Evolutionary conservation across 2,888 invertebrate species (phyloP), one percentile per base, ranked within the genome.

Genomic region (Teleogryllus oceanicus): DNA sequence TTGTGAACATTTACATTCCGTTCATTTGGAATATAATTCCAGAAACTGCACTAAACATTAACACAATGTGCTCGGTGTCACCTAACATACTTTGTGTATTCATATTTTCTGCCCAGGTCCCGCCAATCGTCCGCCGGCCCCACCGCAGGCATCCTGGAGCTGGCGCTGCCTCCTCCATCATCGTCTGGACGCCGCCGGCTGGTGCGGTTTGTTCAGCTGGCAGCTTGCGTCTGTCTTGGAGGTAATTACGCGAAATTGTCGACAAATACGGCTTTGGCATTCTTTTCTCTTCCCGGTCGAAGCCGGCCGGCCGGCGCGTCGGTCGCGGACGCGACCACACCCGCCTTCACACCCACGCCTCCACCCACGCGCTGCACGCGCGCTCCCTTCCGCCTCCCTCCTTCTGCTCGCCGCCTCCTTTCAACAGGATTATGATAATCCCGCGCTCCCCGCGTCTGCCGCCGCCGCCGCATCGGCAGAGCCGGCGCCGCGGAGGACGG

Each of bases 181-280:
- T 37, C 37, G 37, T 37, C 37, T 37, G 16, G n/a, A 62, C 62
- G 62, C n/a, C 62, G 11, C 62, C 5, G n/a, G 13, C 4, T 4
- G 5, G 1, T 10, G 62, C 13, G 16, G 62, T 62, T 62, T 62
- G 62, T 62, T 62, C 62, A 62, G 62, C 62, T 62, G 62, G 62
- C n/a, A 37, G 37, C 37, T 37, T 37, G 37, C 37, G 37, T 37
- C 37, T n/a, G 62, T 18, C 62, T 62, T 62, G 62, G n/a, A 62
- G 62, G 62, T 62, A 62, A 62, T 62, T 62, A 62, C n/a, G 16
- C n/a, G 62, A 62, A 62, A 62, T 62, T 62, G 62, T 62, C 13
- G 62, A 62, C 62, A 62, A 62, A 62, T 62, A 62, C 62, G 62
- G 62, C 62, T 62, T 62, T 62, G 62, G 62, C 62, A 62, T 62